Percentiles rank a stretch among this genome's conserved stretches.
These are phyloP conservation scores for Gari tellinella DNA, from an alignment of 2,888 invertebrate genomes.

Conservation along the genomic window DNA sequence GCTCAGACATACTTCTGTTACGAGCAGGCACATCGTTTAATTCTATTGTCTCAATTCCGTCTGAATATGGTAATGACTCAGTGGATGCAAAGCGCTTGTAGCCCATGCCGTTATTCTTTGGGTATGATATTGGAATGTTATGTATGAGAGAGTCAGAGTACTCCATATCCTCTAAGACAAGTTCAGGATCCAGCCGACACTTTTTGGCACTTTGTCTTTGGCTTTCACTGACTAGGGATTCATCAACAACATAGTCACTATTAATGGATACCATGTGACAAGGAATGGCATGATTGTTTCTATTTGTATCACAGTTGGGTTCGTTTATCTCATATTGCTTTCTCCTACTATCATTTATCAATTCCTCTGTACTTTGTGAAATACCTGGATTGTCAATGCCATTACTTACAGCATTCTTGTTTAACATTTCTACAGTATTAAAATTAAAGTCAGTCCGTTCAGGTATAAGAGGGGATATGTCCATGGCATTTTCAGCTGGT, in stretches of 20 bases:
- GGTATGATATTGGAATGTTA: slow-evolving; percentile 46
- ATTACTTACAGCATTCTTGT: slow-evolving; percentile 37
- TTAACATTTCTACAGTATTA: slow-evolving; percentile 39
- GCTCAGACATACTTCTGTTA: slow-evolving; percentile 3
- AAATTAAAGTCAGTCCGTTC: slow-evolving; percentile 49
- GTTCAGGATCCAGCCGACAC: slow-evolving; percentile 46
- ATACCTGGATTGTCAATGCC: slow-evolving; percentile 66
- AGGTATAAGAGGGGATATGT: slow-evolving; percentile 59
- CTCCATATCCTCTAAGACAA: slow-evolving; percentile 66
- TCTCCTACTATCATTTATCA: slow-evolving; percentile 41
- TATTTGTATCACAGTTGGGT: slow-evolving; percentile 1
- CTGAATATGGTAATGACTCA: slow-evolving; percentile 8
- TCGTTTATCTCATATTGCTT: background rate
- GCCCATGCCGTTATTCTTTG: slow-evolving; percentile 12
- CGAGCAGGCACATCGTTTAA: slow-evolving; percentile 22
- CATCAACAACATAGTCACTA: background rate
- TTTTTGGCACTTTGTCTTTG: background rate
- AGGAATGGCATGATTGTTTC: background rate
- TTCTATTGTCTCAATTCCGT: slow-evolving; percentile 41
- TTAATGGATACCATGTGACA: too few species aligned
- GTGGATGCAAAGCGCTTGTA: slow-evolving; percentile 11
- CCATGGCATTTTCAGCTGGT: slow-evolving; percentile 52
- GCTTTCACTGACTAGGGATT: slow-evolving; percentile 9
- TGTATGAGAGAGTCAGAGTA: slow-evolving; percentile 52
- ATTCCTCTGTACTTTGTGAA: slow-evolving; percentile 54